Percentiles rank a stretch among this genome's conserved stretches.
These are phyloP conservation scores for Cariama cristata DNA, from an alignment of 2,113 vertebrate genomes.

Conservation along the genomic window DNA sequence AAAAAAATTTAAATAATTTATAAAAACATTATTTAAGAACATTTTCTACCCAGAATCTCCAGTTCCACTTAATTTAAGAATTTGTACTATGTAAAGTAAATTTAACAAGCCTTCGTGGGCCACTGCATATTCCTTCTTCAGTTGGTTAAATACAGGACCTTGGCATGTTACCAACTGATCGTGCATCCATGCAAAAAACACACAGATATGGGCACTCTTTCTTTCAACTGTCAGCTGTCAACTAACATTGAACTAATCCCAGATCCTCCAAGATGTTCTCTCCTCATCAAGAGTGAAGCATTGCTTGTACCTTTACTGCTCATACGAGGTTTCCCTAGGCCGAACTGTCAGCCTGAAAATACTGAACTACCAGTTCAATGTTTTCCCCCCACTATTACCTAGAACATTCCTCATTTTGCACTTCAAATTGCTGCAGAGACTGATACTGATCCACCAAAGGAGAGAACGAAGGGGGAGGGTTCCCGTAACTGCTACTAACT, in stretches of 20 bases:
- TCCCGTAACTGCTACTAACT: slow-evolving; percentile 79
- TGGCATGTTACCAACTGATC: not conserved
- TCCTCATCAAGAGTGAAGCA: not conserved
- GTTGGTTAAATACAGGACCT: not conserved
- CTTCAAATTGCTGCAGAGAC: not conserved
- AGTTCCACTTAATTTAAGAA: not conserved
- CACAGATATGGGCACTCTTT: not conserved
- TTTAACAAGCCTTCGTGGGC: not conserved
- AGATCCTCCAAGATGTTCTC: not conserved
- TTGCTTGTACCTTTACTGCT: not conserved
- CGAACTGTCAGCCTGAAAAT: not conserved
- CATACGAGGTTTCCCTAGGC: not conserved
- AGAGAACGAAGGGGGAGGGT: not conserved
- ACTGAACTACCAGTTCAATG: not conserved
- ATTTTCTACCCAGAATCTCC: not conserved
- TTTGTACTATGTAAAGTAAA: no score
- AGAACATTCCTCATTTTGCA: not conserved
- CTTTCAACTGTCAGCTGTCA: not conserved
- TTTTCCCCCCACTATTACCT: not conserved
- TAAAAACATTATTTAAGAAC: not conserved
- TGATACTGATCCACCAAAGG: not conserved
- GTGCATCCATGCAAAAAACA: fast-evolving
- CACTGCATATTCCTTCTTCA: not conserved
- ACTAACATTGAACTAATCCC: not conserved
- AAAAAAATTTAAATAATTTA: not conserved